Base-by-base conservation (phyloP, 2,113 vertebrate genomes). In the Thermophis baileyi region DNA sequence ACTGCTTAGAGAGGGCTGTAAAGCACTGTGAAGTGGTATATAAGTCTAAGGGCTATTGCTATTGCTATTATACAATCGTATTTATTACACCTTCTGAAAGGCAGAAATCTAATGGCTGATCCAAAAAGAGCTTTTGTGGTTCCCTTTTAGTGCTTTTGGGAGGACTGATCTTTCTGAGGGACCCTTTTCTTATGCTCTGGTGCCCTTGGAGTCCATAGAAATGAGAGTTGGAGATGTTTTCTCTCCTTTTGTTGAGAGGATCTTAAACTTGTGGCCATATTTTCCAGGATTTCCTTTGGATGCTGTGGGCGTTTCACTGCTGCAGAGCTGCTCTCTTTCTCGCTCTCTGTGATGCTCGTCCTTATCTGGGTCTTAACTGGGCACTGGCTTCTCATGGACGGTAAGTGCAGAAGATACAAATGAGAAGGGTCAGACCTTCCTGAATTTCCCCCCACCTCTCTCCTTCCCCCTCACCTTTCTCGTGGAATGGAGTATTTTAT, bases 301-400 rank as follows among this genome's bases (percentile, higher is more conserved):
- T 99, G 99, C 98, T 99, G 99, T 22, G 99, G 99, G 55, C 99
- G 99, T 91, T 99, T 99, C 97, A 99, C 99, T 88, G 98, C 99
- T 97, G 99, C 99, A 0, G 99, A 99, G 97, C 95, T 99, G 91
- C 98, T 99, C 57, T 99, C 99, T 0, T 99, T 99, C 97, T 99
- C 99, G 27, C 98, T 99, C 53, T 99, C 99, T 22, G 98, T 99
- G 91, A 97, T 99, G 98, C 98, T 99, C 85, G 99, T 99, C 94
- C 98, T 99, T 96, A 99, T 99, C 98, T 99, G 99, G 99, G 99
- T 99, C 95, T 98, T 99, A 47, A 99, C 99, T 9, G 99, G 99
- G 96, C 99, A 99, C 95, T 99, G 99, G 99, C 99, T 99, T 53
- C 98, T 99, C 88, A 99, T 99, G 99, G 99, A 99, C 35, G 99